Percentiles rank a stretch among this genome's conserved stretches.
These are phyloP conservation scores for Antrozous pallidus DNA, from an alignment of 2,797 vertebrate genomes.

Conservation along the genomic window DNA sequence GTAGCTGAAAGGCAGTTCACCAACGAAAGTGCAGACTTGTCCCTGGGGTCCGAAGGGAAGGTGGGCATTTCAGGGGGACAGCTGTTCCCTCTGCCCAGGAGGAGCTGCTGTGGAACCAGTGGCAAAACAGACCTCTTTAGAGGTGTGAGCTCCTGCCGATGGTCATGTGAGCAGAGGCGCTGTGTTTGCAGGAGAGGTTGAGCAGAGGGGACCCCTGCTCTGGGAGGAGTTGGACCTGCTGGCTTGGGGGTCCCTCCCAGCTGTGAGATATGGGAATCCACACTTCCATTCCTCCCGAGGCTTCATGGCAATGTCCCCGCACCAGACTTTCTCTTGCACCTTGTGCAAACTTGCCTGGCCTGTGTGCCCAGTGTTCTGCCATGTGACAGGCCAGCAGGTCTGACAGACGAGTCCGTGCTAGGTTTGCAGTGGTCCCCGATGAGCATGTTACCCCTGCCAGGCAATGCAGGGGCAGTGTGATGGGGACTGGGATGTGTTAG, in stretches of 20 bases:
- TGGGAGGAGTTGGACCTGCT: neutral
- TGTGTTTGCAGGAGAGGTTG: neutral
- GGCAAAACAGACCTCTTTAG: neutral
- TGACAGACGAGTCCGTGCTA: neutral
- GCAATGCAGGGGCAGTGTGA: neutral
- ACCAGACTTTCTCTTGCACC: neutral
- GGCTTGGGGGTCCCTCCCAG: neutral
- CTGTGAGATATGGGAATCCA: neutral
- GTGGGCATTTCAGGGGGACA: neutral
- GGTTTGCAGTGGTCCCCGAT: neutral
- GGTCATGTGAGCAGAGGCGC: neutral
- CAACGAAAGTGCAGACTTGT: neutral
- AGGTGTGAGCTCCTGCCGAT: neutral
- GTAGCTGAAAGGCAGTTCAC: neutral
- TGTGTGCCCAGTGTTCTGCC: neutral
- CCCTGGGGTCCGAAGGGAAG: neutral
- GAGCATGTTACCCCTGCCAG: neutral
- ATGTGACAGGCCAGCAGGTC: neutral
- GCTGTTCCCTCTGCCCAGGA: neutral
- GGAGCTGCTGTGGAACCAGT: neutral
- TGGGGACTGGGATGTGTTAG: neutral
- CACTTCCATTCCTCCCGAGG: neutral
- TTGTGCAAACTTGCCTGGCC: neutral
- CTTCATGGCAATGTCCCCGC: neutral
- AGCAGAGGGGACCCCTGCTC: neutral